These are phyloP conservation scores for Drosophila falleni DNA, from an alignment of 2,888 invertebrate genomes.

Conservation along the genomic window DNA sequence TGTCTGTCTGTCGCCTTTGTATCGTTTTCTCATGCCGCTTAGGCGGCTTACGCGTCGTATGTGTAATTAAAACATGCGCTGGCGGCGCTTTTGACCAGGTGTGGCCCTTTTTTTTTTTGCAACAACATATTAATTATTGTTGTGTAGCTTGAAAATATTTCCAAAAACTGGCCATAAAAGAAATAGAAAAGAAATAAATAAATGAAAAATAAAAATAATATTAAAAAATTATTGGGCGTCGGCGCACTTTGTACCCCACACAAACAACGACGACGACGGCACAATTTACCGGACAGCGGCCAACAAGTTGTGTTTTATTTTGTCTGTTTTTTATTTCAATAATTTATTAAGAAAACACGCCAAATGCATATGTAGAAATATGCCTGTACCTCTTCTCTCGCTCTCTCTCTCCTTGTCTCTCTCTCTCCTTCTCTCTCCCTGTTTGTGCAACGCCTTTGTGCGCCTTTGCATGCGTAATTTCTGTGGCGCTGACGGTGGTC, in stretches of 20 bases:
- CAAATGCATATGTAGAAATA: slow-evolving; percentile 57
- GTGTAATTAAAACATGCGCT: slow-evolving; percentile 70
- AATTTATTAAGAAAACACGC: slow-evolving; percentile 73
- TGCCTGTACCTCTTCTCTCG: slow-evolving; percentile 11
- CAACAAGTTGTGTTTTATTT: slow-evolving; percentile 59
- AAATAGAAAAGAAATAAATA: slow-evolving; percentile 29
- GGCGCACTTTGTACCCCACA: slow-evolving; percentile 47
- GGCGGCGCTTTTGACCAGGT: slow-evolving; percentile 74
- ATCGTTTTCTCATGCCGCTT: slow-evolving; percentile 47
- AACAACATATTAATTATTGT: slow-evolving; percentile 72
- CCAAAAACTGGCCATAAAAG: slow-evolving; percentile 23
- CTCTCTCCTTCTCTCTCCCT: slow-evolving; percentile 14
- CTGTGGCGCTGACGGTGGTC: slow-evolving; percentile 67
- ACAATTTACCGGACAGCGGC: slow-evolving; percentile 47
- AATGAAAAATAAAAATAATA: slow-evolving; percentile 23
- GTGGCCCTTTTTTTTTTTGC: slow-evolving; percentile 68
- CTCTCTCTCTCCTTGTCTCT: not conserved
- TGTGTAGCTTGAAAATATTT: slow-evolving; percentile 16
- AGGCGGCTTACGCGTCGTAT: slow-evolving; percentile 49
- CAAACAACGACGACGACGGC: slow-evolving; percentile 1
- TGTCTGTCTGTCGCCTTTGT: slow-evolving; percentile 47
- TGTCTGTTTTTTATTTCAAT: slow-evolving; percentile 51
- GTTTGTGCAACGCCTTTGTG: slow-evolving; percentile 73
- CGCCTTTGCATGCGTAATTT: slow-evolving; percentile 77
- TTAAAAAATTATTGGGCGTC: slow-evolving; percentile 50